A percentile compares a stretch with the other conserved stretches of the same genome.
These are phyloP conservation scores for Lutjanus erythropterus DNA, from an alignment of 2,113 vertebrate genomes.

Conservation along the genomic window DNA sequence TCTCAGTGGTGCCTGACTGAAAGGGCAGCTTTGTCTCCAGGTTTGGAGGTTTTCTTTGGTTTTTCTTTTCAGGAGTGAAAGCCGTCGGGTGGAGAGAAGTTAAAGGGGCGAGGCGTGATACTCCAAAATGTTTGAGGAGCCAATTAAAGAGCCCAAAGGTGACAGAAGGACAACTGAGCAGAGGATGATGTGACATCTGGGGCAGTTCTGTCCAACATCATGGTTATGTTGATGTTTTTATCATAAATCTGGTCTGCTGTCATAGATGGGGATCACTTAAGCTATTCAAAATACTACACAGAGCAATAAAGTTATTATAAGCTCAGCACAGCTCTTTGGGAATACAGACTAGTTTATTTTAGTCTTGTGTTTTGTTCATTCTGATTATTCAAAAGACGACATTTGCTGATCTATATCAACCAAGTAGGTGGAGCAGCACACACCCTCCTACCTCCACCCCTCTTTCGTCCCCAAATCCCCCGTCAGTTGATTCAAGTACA, in stretches of 20 bases:
- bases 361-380: neutral
- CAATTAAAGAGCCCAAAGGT: neutral
- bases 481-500: neutral
- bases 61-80: constrained; percentile 35
- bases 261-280: neutral
- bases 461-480: neutral
- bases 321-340: neutral
- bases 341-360: neutral
- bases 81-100: neutral
- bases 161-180: neutral
- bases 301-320: neutral
- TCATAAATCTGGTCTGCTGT: neutral
- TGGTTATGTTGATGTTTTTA: neutral
- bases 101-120: neutral
- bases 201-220: constrained; percentile 2
- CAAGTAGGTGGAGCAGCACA: neutral
- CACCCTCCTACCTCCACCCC: neutral
- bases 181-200: constrained; percentile 32
- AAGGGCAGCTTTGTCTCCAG: constrained; percentile 64
- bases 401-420: neutral
- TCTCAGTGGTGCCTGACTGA: constrained; percentile 17
- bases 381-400: neutral
- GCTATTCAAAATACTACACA: neutral
- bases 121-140: constrained; percentile 11
- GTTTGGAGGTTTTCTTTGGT: neutral